A percentile compares a stretch with the other conserved stretches of the same genome.
Evolutionary conservation across 2,888 invertebrate genomes (phyloP).

Genomic region (Cepaea hortensis): DNA sequence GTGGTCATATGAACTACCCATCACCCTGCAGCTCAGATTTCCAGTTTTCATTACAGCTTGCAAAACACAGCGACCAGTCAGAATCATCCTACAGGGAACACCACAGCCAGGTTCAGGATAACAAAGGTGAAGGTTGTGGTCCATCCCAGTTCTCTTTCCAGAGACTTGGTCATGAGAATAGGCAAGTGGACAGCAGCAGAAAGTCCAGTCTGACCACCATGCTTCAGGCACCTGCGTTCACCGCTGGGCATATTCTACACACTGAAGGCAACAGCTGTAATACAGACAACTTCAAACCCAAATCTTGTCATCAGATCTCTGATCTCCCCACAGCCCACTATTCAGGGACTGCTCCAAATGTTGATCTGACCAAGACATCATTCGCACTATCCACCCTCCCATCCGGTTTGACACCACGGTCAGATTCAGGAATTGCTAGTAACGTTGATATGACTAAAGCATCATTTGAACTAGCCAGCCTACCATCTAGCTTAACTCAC

Average conservation of each 20-base stretch:
- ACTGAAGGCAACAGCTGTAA: not conserved
- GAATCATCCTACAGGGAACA: not conserved
- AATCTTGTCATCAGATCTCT: not conserved
- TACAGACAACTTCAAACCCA: not conserved
- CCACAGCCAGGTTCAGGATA: not conserved
- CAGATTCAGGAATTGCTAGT: not conserved
- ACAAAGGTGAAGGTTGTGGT: not conserved
- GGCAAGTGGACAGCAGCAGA: not conserved
- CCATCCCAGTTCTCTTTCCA: not conserved
- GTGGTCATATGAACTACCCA: not conserved
- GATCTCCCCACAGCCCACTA: slow-evolving; percentile 36
- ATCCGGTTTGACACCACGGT: not conserved
- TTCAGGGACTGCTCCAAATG: slow-evolving; percentile 40
- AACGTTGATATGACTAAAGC: slow-evolving; percentile 37
- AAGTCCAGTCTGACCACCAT: slow-evolving; percentile 1
- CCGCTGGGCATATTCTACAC: not conserved
- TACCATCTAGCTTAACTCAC: not conserved
- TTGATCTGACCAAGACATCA: slow-evolving; percentile 32
- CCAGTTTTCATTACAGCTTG: slow-evolving; percentile 20
- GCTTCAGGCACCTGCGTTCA: slow-evolving; percentile 18
- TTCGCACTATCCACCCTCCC: not conserved
- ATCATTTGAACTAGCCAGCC: not conserved
- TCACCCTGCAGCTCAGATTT: slow-evolving; percentile 17
- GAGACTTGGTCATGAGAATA: not conserved
- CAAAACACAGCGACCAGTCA: slow-evolving; percentile 10